A percentile compares a stretch with the other conserved stretches of the same genome.
Evolutionary conservation across 2,888 invertebrate genomes (phyloP).

Genomic region (Philhelius pedissequus): DNA sequence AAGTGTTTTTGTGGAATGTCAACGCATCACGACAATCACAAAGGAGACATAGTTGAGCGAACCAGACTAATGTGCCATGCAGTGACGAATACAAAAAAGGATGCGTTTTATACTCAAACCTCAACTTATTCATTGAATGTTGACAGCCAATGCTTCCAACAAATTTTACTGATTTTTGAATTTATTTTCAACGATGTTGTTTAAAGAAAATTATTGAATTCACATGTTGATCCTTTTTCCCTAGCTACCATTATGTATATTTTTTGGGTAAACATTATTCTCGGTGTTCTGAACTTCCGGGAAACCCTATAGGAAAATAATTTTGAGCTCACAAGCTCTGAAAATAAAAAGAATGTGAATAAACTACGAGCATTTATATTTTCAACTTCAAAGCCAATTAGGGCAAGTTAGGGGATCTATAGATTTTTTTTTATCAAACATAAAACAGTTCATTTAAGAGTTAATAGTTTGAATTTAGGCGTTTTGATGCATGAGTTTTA

Average conservation of each 20-base stretch:
- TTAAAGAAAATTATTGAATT: not conserved
- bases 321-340: not conserved
- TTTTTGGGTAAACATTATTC: not conserved
- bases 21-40: conserved; percentile 17
- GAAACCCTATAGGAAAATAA: not conserved
- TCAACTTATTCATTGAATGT: conserved; percentile 13
- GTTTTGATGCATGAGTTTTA: too few relatives aligned
- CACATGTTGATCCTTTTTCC: not conserved
- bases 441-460: too few relatives aligned
- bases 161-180: conserved; percentile 33
- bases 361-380: not conserved
- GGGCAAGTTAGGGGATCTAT: not conserved
- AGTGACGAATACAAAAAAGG: not conserved
- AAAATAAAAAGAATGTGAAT: not conserved
- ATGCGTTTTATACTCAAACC: not conserved
- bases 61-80: not conserved
- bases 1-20: conserved; percentile 57
- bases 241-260: not conserved
- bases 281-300: not conserved
- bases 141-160: conserved; percentile 46
- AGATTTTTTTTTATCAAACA: not conserved
- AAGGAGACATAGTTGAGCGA: conserved; percentile 18
- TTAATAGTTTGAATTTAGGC: too few relatives aligned
- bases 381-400: not conserved
- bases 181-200: conserved; percentile 13